A percentile compares a stretch with the other conserved stretches of the same genome.
phyloP scores from a whole-genome alignment of 1,140 invertebrate species.

The Callitettix versicolor region DNA sequence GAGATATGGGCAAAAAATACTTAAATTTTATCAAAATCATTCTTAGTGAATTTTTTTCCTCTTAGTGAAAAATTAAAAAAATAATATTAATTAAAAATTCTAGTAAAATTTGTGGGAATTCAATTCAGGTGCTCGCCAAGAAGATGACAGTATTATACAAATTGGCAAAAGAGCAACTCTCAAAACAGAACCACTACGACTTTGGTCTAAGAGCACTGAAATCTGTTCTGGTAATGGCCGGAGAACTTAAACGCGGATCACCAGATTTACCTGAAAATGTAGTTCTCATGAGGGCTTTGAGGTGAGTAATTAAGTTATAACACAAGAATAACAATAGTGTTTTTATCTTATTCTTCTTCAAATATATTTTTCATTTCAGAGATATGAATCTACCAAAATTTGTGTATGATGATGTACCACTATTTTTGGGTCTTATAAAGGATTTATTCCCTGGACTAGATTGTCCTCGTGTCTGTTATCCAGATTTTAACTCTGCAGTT shows the following conservation, averaged over 20 bases:
- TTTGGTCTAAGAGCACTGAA: conserved; percentile 84
- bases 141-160: conserved; percentile 88
- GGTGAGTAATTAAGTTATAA: no score
- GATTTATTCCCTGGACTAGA: conserved; percentile 84
- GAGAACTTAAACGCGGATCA: conserved; percentile 66
- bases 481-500: conserved; percentile 71
- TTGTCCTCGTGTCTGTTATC: conserved; percentile 72
- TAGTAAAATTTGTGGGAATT: no score
- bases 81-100: no score
- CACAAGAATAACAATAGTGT: no score
- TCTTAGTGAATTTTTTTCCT: no score
- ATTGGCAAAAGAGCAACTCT: conserved; percentile 72
- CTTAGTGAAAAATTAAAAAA: no score
- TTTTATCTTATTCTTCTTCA: no score
- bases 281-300: conserved; percentile 76
- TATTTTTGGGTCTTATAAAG: conserved; percentile 76
- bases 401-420: conserved; percentile 77
- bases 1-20: no score
- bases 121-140: conserved; percentile 60
- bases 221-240: conserved; percentile 80
- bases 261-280: conserved; percentile 68
- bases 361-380: conserved; percentile 36
- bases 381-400: conserved; percentile 92
- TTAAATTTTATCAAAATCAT: no score
- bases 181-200: conserved; percentile 87